phyloP scores from a whole-genome alignment of 2,797 vertebrate species.

The Enteromius anoplus region DNA sequence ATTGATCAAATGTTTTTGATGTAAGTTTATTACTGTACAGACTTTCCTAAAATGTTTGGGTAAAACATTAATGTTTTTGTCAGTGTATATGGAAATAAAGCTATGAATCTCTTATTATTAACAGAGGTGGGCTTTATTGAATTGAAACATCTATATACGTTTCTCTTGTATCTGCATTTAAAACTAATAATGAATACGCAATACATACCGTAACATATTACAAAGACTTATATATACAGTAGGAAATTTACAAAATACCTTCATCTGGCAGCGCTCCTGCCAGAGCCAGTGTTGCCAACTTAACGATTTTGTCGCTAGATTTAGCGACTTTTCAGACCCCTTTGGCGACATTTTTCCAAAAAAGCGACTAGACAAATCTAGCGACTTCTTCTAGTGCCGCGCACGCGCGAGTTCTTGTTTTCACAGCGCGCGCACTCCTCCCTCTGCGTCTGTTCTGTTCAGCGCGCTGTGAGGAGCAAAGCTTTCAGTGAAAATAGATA shows the following conservation, averaged over 20 bases:
- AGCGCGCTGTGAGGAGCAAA: no score
- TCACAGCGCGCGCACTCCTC: no score
- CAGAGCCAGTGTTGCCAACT: no score
- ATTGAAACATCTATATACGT: not conserved
- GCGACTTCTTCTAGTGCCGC: no score
- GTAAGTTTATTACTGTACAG: constrained; percentile 31
- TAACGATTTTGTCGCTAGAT: no score
- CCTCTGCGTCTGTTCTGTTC: no score
- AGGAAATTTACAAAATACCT: not conserved
- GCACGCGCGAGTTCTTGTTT: no score
- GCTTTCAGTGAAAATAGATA: no score
- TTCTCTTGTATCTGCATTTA: not conserved
- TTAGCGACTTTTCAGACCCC: no score
- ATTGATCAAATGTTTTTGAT: not conserved
- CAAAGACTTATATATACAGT: not conserved
- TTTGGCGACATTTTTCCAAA: no score
- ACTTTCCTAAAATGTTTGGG: constrained; percentile 17
- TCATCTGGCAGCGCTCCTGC: not conserved
- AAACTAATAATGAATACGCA: not conserved
- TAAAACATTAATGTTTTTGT: constrained; percentile 45
- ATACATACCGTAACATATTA: not conserved
- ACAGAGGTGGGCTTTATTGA: not conserved
- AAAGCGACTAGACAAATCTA: no score
- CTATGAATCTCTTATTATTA: constrained; percentile 41
- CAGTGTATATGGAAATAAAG: constrained; percentile 47